Percentiles rank a stretch among this genome's conserved stretches.
These are phyloP conservation scores for Lepus timidus DNA, from an alignment of 2,113 vertebrate genomes.

Conservation along the genomic window DNA sequence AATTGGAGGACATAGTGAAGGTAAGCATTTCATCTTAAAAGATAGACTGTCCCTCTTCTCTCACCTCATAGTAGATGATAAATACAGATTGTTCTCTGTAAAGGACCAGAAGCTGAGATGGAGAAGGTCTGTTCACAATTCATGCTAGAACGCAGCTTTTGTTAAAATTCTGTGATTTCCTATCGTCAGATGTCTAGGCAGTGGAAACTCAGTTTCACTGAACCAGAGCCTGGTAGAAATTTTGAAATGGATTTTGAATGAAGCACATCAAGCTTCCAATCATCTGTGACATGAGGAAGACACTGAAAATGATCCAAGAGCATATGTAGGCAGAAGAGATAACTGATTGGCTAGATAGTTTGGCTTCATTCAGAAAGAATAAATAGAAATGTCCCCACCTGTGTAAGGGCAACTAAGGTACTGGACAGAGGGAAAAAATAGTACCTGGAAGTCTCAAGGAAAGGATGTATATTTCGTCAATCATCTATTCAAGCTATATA, in stretches of 20 bases:
- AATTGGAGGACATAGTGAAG: background rate
- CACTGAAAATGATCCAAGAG: background rate
- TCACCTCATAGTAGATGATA: background rate
- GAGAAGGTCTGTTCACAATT: background rate
- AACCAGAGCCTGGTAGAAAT: background rate
- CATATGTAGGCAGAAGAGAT: background rate
- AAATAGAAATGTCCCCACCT: background rate
- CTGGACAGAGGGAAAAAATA: background rate
- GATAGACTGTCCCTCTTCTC: background rate
- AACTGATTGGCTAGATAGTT: background rate
- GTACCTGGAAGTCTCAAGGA: background rate
- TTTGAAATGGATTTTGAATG: background rate
- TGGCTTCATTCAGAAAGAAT: background rate
- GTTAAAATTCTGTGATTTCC: background rate
- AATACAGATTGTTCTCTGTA: background rate
- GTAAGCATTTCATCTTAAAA: background rate
- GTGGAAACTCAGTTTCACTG: background rate
- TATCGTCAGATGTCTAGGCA: background rate
- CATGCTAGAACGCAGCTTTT: background rate
- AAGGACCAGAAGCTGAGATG: background rate
- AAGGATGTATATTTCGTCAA: background rate
- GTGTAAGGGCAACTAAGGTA: background rate
- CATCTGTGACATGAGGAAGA: background rate
- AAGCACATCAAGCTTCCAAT: background rate
- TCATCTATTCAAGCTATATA: background rate